These are phyloP conservation scores for Nothura maculosa DNA, from an alignment of 2,797 vertebrate species.

Conservation along the genomic window DNA sequence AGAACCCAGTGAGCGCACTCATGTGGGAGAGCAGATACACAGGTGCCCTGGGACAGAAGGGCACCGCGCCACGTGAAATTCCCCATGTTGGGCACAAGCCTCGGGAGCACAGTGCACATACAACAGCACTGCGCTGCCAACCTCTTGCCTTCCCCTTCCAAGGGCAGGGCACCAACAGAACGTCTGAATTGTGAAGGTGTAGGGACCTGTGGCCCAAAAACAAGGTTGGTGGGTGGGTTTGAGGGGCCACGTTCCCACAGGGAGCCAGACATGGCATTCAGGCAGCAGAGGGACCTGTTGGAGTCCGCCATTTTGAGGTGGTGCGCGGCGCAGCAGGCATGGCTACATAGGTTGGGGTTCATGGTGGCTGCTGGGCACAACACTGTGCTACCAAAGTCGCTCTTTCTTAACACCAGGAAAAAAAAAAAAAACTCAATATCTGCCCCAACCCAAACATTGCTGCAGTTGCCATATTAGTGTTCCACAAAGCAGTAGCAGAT, in stretches of 20 bases:
- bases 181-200: background rate
- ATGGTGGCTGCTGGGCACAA: background rate
- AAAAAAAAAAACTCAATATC: too few species aligned
- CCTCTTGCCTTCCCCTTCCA: constrained; percentile 29
- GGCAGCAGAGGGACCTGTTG: background rate
- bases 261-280: background rate
- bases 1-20: background rate
- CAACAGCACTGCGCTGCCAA: constrained; percentile 29
- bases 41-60: background rate
- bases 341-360: background rate
- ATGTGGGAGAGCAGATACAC: background rate
- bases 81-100: background rate
- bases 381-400: background rate
- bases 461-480: background rate
- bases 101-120: constrained; percentile 13
- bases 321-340: background rate
- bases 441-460: background rate
- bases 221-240: background rate
- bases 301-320: background rate
- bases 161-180: constrained; percentile 18
- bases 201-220: background rate
- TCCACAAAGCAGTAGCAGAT: background rate
- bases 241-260: background rate
- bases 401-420: background rate
- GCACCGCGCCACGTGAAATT: constrained; percentile 55